These are phyloP conservation scores for Cyprinus carpio DNA, from an alignment of 2,113 vertebrate species.

Conservation along the genomic window DNA sequence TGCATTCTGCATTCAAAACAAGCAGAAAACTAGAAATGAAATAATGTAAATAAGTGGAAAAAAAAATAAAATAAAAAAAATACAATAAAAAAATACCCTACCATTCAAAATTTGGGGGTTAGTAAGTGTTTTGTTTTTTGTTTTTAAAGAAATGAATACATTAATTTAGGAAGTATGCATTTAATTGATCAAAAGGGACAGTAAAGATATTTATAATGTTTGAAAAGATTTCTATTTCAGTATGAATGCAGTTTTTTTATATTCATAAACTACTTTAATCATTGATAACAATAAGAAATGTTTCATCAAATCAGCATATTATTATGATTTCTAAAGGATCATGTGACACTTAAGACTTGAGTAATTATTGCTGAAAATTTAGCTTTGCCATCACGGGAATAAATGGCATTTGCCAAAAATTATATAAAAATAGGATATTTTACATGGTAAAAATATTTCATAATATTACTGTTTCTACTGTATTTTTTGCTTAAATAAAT, in stretches of 20 bases:
- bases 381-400: background rate
- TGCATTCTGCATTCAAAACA: background rate
- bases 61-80: too few species aligned
- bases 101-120: background rate
- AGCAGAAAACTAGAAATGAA: background rate
- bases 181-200: background rate
- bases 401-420: background rate
- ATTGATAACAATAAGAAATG: background rate
- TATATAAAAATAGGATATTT: background rate
- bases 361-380: background rate
- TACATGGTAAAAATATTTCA: background rate
- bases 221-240: too few species aligned
- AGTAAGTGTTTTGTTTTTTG: background rate
- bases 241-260: background rate
- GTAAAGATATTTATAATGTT: background rate
- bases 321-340: background rate
- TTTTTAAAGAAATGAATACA: too few species aligned
- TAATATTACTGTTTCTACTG: background rate
- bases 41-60: background rate
- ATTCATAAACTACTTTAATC: background rate
- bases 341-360: background rate
- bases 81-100: too few species aligned
- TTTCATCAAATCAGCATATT: background rate
- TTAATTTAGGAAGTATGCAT: too few species aligned
- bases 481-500: background rate